Evolutionary conservation across 1,140 invertebrate genomes (phyloP), one percentile per base, ranked within the genome.

Genomic region (Musca domestica): DNA sequence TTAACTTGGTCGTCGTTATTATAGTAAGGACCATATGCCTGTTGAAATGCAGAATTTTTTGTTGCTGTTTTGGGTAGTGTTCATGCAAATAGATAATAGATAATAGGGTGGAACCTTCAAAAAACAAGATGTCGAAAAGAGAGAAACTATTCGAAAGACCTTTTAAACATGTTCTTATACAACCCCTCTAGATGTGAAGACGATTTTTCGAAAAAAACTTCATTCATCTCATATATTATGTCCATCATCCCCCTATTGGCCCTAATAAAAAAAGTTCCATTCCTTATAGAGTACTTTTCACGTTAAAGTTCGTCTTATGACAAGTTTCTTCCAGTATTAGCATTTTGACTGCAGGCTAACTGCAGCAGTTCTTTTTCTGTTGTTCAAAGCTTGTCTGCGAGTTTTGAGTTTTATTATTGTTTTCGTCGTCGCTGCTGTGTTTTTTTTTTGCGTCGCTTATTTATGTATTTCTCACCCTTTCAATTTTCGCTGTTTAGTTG

Each of bases 291-390:
- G 23, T 15, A 12, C 12, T 58, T 17, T 25, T 58, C 27, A 58
- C 27, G 25, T 15, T n/a, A 58, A 30, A 58, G 27, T 15, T 58
- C 25, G 25, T 54, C 54, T 58, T 58, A 58, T 58, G 54, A 58
- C 54, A 58, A 58, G 54, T 58, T 58, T 58, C n/a, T n/a, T n/a
- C n/a, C 14, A 58, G 27, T 25, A 58, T 58, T 58, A 58, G 25
- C 54, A 58, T 58, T 58, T 58, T 58, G 54, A 58, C 54, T 58
- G 54, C 54, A 58, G 54, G 51, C 51, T 22, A 52, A 52, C 51
- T 52, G 51, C 51, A 52, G 51, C 51, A 52, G 51, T 52, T 52
- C 51, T 52, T 52, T 52, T 52, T 30, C 9, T 30, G 3, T 30
- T 4, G 27, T 30, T 30, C 27, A 30, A 30, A 30, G 27, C 27